Evolutionary conservation across 2,888 invertebrate species (phyloP).

Genomic region (Salticus scenicus): DNA sequence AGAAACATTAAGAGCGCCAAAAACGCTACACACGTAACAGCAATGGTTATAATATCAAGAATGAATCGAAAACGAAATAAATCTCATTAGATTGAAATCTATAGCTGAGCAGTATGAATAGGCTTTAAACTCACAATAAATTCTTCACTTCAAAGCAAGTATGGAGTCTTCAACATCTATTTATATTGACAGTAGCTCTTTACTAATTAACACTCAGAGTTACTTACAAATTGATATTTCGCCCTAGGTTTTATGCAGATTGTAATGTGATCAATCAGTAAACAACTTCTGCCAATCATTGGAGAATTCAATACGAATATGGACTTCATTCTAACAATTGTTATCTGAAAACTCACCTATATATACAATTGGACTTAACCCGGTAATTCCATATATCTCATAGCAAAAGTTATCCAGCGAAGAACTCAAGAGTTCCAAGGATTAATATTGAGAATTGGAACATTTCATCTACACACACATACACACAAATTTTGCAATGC

Average conservation of each 20-base stretch:
- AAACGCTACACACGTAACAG: neutral
- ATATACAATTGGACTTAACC: neutral
- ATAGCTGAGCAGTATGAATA: neutral
- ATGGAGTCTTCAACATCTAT: neutral
- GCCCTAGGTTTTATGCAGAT: constrained; percentile 4
- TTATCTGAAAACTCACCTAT: neutral
- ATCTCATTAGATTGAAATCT: neutral
- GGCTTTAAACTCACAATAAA: neutral
- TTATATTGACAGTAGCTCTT: neutral
- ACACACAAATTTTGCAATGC: neutral
- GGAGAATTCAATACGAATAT: neutral
- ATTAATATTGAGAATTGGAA: neutral
- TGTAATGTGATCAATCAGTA: constrained; percentile 2
- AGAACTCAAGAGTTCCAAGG: neutral
- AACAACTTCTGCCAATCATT: neutral
- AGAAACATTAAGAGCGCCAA: neutral
- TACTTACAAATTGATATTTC: neutral
- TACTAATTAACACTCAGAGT: neutral
- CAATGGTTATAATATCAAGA: neutral
- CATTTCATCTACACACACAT: neutral
- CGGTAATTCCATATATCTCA: neutral
- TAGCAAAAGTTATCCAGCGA: neutral
- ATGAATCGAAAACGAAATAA: neutral
- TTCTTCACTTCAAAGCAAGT: neutral
- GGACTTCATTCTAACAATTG: neutral